These are phyloP conservation scores for Suncus etruscus DNA, from an alignment of 2,113 vertebrate genomes.

Conservation along the genomic window DNA sequence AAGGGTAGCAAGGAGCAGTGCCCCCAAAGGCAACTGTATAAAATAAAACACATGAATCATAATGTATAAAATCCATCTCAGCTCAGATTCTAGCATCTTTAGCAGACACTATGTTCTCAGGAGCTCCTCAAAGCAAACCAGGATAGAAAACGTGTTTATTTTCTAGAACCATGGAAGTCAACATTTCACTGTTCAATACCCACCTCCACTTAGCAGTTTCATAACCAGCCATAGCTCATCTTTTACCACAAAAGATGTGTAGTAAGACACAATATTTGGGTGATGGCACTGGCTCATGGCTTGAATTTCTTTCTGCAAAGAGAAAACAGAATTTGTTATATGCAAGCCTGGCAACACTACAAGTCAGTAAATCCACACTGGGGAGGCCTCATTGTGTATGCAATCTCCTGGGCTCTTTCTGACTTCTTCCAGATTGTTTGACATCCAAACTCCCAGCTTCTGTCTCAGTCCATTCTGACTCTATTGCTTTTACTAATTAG, in stretches of 20 bases:
- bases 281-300: constrained; percentile 99
- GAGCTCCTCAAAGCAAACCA: not conserved
- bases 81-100: not conserved
- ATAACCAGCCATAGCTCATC: constrained; percentile 98
- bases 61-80: not conserved
- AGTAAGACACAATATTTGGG: constrained; percentile 97
- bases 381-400: not conserved
- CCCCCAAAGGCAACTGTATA: too few relatives aligned
- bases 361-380: not conserved
- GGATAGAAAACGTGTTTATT: not conserved
- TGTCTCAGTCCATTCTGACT: not conserved
- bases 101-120: not conserved
- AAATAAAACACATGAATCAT: too few relatives aligned
- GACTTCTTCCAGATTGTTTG: not conserved
- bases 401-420: not conserved
- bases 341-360: rapidly evolving
- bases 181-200: constrained; percentile 79
- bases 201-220: constrained; percentile 97
- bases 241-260: constrained; percentile 98
- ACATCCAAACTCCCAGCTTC: not conserved
- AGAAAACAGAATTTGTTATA: constrained; percentile 53
- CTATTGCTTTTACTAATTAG: not conserved
- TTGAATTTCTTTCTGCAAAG: constrained; percentile 97
- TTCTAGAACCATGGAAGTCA: not conserved
- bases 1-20: too few relatives aligned